These are phyloP conservation scores for Phoxinus dragarum DNA, from an alignment of 2,797 vertebrate genomes.

Conservation along the genomic window DNA sequence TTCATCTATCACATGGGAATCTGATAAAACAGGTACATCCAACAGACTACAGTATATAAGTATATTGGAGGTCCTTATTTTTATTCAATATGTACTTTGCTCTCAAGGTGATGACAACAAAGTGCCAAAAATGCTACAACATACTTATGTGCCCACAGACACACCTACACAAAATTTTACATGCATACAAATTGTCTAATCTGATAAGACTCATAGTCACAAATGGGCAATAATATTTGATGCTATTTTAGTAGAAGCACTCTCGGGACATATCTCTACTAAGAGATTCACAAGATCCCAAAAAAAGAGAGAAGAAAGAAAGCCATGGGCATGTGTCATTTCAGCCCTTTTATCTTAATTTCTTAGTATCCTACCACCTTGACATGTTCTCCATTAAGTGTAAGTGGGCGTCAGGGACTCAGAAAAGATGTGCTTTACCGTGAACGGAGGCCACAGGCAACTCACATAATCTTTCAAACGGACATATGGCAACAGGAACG, in stretches of 20 bases:
- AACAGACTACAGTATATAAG: neutral
- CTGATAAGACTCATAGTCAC: slow-evolving; percentile 1
- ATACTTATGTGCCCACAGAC: slow-evolving; percentile 15
- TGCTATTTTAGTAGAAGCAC: neutral
- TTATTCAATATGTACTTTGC: neutral
- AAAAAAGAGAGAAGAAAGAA: neutral
- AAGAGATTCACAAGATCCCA: neutral
- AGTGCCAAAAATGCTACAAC: slow-evolving; percentile 2
- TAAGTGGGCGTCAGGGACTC: neutral
- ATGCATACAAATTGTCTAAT: neutral
- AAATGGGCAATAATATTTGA: neutral
- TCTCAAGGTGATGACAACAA: neutral
- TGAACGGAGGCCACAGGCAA: neutral
- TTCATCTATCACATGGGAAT: neutral
- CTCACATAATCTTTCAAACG: neutral
- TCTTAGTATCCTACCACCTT: neutral
- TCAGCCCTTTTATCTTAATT: neutral
- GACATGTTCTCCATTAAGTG: neutral
- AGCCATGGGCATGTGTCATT: neutral
- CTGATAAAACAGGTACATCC: neutral
- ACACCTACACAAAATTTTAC: slow-evolving; percentile 8
- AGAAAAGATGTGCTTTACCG: neutral
- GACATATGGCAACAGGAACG: neutral
- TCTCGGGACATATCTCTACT: neutral
- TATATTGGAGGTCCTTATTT: neutral